Evolutionary conservation across 2,113 vertebrate genomes (phyloP).

Genomic region (Atrichornis clamosus): DNA sequence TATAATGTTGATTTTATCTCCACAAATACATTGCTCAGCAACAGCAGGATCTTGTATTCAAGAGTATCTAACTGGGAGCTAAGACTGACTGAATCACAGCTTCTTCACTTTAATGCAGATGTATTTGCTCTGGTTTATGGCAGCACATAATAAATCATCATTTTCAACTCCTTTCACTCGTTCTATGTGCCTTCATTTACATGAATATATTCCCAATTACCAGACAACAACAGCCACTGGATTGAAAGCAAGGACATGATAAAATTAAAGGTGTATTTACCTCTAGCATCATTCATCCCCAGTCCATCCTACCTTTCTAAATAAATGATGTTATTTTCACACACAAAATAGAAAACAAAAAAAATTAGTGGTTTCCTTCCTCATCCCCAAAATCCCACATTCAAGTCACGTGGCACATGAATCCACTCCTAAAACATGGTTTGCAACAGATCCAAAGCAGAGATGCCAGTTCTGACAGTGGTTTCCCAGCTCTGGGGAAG

Average conservation of each 20-base stretch:
- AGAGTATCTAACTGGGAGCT: not conserved
- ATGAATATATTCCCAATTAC: not conserved
- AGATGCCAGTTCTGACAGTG: not conserved
- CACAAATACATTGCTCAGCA: not conserved
- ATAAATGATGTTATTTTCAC: not conserved
- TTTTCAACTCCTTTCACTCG: not conserved
- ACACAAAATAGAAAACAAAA: not conserved
- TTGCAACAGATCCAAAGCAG: not conserved
- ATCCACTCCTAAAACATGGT: not conserved
- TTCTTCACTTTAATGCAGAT: not conserved
- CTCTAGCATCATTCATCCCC: not conserved
- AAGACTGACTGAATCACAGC: not conserved
- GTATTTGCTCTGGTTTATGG: not conserved
- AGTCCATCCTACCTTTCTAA: not conserved
- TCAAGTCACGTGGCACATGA: not conserved
- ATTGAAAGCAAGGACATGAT: not conserved
- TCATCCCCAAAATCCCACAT: not conserved
- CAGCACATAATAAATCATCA: not conserved
- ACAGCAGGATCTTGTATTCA: not conserved
- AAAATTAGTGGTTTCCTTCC: not conserved
- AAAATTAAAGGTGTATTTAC: not conserved
- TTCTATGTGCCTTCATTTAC: not conserved
- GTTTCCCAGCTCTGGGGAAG: not conserved
- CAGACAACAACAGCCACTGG: not conserved
- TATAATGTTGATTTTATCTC: constrained; percentile 15